These are phyloP conservation scores for Sympetrum striolatum DNA, from an alignment of 2,888 invertebrate species.

Conservation along the genomic window DNA sequence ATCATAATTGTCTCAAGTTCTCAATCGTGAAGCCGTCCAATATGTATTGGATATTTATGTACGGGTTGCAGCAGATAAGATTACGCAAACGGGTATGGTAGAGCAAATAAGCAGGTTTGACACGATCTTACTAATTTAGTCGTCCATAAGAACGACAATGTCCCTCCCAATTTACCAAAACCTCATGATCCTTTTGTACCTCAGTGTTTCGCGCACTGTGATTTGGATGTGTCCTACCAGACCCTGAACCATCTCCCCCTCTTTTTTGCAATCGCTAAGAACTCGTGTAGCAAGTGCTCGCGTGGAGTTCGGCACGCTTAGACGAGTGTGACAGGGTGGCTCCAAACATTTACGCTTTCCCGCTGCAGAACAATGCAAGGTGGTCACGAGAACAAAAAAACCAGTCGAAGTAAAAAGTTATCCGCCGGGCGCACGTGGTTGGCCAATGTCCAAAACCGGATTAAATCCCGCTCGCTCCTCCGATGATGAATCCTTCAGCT, in stretches of 20 bases:
- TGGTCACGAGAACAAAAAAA: neutral
- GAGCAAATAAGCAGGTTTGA: too few relatives aligned
- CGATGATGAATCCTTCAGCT: neutral
- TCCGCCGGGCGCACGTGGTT: slow-evolving; percentile 13
- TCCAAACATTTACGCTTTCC: neutral
- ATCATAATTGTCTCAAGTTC: too few relatives aligned
- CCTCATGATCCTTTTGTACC: too few relatives aligned
- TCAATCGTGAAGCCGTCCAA: too few relatives aligned
- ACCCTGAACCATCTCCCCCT: neutral
- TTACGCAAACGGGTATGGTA: too few relatives aligned
- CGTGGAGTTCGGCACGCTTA: neutral
- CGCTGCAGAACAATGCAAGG: slow-evolving; percentile 3
- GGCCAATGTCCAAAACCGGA: slow-evolving; percentile 41
- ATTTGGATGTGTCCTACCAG: too few relatives aligned
- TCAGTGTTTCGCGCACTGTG: too few relatives aligned
- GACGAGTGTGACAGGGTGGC: neutral
- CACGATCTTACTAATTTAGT: too few relatives aligned
- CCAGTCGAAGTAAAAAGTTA: slow-evolving; percentile 5
- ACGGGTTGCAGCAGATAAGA: too few relatives aligned
- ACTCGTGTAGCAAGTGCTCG: neutral
- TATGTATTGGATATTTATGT: too few relatives aligned
- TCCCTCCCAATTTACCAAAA: too few relatives aligned
- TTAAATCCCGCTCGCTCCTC: slow-evolving; percentile 3
- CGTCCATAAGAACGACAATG: too few relatives aligned
- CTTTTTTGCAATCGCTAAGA: neutral